Conservation (phyloP, 2,888 invertebrate genomes). For the Eledona agricola region DNA sequence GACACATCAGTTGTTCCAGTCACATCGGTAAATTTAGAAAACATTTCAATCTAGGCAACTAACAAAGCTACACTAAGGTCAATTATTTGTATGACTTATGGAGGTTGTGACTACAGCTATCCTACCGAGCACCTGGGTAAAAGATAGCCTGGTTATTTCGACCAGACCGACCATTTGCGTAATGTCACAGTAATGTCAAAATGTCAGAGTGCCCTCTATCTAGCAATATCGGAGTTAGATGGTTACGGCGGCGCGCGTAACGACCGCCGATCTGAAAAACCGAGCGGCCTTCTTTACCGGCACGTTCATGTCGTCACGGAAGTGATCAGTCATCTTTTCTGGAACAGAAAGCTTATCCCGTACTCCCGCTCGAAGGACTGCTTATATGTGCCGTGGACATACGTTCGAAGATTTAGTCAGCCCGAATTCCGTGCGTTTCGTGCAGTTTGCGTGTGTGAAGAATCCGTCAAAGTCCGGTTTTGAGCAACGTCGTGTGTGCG, state of each 20-base stretch:
- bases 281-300: slow-evolving; percentile 27
- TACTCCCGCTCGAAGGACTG: slow-evolving; percentile 27
- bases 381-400: slow-evolving; percentile 17
- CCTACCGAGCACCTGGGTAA: too few relatives aligned
- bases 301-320: slow-evolving; percentile 54
- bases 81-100: too few relatives aligned
- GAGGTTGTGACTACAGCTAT: too few relatives aligned
- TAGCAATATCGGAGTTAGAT: too few relatives aligned
- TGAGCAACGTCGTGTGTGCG: slow-evolving; percentile 78
- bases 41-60: too few relatives aligned
- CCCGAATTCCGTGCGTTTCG: slow-evolving; percentile 33
- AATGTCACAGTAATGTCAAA: too few relatives aligned
- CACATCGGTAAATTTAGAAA: too few relatives aligned
- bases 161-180: too few relatives aligned
- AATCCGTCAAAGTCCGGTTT: slow-evolving; percentile 52
- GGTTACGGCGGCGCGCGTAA: neutral
- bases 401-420: slow-evolving; percentile 45
- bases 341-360: slow-evolving; percentile 48
- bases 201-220: slow-evolving; percentile 1
- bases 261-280: neutral
- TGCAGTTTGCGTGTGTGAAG: slow-evolving; percentile 34
- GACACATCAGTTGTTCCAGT: too few relatives aligned
- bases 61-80: too few relatives aligned
- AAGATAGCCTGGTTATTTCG: too few relatives aligned
- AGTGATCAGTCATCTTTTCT: slow-evolving; percentile 62